A percentile compares a stretch with the other conserved stretches of the same genome.
These are phyloP conservation scores for Stegastes partitus DNA, from an alignment of 2,113 vertebrate genomes.

Conservation along the genomic window DNA sequence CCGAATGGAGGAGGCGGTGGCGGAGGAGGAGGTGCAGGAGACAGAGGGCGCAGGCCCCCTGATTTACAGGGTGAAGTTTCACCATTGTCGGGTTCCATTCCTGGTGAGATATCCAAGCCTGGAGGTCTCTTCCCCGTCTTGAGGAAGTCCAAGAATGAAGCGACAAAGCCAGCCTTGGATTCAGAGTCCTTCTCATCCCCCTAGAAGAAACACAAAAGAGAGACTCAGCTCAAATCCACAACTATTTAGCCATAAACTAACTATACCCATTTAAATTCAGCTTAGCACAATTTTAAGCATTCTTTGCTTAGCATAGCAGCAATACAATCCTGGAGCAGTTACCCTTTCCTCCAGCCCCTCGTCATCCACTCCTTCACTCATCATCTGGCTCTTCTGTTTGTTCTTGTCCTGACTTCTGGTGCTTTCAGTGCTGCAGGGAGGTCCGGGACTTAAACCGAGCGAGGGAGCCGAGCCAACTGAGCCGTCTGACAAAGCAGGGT, in stretches of 20 bases:
- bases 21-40: slow-evolving; percentile 77
- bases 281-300: neutral
- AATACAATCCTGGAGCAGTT: slow-evolving; percentile 22
- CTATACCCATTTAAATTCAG: slow-evolving; percentile 1
- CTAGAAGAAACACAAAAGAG: slow-evolving; percentile 60
- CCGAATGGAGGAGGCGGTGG: slow-evolving; percentile 76
- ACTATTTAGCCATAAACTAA: neutral
- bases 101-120: slow-evolving; percentile 82
- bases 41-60: slow-evolving; percentile 79
- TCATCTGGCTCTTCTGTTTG: slow-evolving; percentile 90
- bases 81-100: slow-evolving; percentile 81
- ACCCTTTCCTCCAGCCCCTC: slow-evolving; percentile 78
- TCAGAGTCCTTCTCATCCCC: slow-evolving; percentile 93
- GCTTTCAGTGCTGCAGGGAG: slow-evolving; percentile 85
- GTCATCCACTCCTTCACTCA: slow-evolving; percentile 76
- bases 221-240: neutral
- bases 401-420: slow-evolving; percentile 90
- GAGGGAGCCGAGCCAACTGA: slow-evolving; percentile 86
- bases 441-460: slow-evolving; percentile 85
- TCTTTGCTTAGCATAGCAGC: neutral
- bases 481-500: slow-evolving; percentile 86
- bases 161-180: slow-evolving; percentile 93
- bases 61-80: slow-evolving; percentile 82
- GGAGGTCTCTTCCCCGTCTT: slow-evolving; percentile 92
- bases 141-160: slow-evolving; percentile 94